phyloP scores from a whole-genome alignment of 2,113 vertebrate species.

The Casuarius casuarius region DNA sequence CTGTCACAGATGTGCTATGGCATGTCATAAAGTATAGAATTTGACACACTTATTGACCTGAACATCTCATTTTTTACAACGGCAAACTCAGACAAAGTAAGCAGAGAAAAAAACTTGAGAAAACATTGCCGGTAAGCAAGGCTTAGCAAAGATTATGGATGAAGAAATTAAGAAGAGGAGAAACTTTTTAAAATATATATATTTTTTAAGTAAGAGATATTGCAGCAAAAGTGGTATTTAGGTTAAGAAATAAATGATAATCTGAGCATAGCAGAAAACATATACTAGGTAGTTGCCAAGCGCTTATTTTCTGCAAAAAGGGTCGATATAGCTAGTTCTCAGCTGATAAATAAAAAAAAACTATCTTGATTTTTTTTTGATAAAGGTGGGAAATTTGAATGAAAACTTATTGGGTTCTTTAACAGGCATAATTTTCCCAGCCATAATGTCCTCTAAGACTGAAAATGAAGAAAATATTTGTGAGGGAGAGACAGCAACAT shows the following conservation, averaged over 20 bases:
- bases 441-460: not conserved
- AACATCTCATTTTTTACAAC: not conserved
- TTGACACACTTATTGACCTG: not conserved
- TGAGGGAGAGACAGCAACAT: not conserved
- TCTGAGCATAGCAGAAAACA: not conserved
- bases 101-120: not conserved
- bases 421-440: not conserved
- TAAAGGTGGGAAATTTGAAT: not conserved
- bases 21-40: not conserved
- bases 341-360: not conserved
- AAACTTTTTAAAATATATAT: rapidly evolving
- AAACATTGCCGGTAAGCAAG: not conserved
- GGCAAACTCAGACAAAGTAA: not conserved
- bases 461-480: not conserved
- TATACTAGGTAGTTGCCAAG: not conserved
- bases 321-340: rapidly evolving
- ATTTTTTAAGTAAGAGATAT: not conserved
- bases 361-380: not conserved
- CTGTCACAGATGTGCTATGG: rapidly evolving
- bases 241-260: not conserved
- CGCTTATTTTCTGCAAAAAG: not conserved
- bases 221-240: not conserved
- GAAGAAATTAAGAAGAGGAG: not conserved
- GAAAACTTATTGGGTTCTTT: not conserved
- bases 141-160: not conserved